Evolutionary conservation across 2,797 vertebrate genomes (phyloP).

Genomic region (Siniperca undulata): DNA sequence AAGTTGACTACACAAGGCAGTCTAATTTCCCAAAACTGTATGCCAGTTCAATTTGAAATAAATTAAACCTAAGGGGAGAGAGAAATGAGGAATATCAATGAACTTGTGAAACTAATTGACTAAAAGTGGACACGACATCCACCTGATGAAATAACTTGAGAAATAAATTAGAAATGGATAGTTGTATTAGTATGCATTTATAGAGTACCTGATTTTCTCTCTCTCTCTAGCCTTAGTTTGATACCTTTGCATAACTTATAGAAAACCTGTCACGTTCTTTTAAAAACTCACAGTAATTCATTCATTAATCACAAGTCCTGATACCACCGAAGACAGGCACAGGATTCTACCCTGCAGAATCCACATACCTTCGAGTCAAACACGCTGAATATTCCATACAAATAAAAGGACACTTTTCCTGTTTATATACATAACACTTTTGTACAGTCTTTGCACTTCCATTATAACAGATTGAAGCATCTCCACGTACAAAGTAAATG

Average conservation of each 20-base stretch:
- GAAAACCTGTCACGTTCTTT: constrained; percentile 81
- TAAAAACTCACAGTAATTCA: constrained; percentile 88
- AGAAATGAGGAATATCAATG: constrained; percentile 72
- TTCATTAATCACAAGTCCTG: constrained; percentile 83
- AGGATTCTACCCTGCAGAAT: constrained; percentile 90
- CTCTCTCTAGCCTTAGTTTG: constrained; percentile 77
- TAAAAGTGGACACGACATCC: constrained; percentile 61
- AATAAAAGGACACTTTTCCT: constrained; percentile 85
- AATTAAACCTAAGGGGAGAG: constrained; percentile 82
- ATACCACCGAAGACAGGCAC: constrained; percentile 79
- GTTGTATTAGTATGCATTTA: constrained; percentile 81
- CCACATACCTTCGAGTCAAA: constrained; percentile 83
- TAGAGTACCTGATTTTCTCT: constrained; percentile 88
- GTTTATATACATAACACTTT: constrained; percentile 89
- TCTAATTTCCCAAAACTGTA: constrained; percentile 75
- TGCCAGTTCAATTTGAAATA: constrained; percentile 83
- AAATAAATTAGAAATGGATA: constrained; percentile 87
- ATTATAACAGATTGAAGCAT: constrained; percentile 72
- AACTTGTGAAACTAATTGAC: constrained; percentile 75
- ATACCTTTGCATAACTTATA: constrained; percentile 86
- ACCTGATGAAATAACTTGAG: constrained; percentile 73
- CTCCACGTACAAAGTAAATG: constrained; percentile 67
- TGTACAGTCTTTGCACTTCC: constrained; percentile 83
- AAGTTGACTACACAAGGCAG: constrained; percentile 69
- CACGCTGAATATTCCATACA: constrained; percentile 83